Base-by-base conservation (phyloP, 2,888 invertebrate species). In the Ligdia adustata region DNA sequence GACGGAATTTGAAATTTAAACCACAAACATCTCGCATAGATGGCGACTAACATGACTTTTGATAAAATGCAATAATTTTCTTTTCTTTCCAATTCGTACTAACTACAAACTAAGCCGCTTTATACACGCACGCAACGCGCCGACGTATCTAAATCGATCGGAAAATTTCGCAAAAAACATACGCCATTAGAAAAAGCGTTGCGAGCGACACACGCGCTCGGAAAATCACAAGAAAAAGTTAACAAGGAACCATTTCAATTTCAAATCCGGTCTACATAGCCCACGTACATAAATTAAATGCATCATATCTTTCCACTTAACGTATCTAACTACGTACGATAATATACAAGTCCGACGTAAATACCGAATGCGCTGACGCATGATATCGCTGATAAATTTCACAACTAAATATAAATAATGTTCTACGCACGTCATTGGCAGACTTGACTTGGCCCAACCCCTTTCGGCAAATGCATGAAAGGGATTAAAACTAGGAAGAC, bases 291-390 rank as follows among this genome's bases (percentile, higher is more conserved):
- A 83, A 85, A 87, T 83, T 87, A 88, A 88, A 89, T 87, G 88
- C 88, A 84, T 80, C 76, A 66, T 72, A 79, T 70, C 68, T n/a
- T n/a, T 69, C 72, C 81, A 72, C 86, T 81, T 86, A 84, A 74
- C 79, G 78, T 87, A 62, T 79, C 88, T 89, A 89, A 79, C 88
- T 89, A 88, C 83, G 70, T 89, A 88, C 83, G 70, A 50, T 58
- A 53, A 77, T 82, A 82, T 82, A 86, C 77, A 84, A 83, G 75
- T 83, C 79, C 82, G 63, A 72, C 64, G 58, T 60, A 69, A 79
- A 85, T 83, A 22, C 22, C 6, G 6, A 7, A 56, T 63, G 46
- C 69, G 55, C 66, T 54, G 68, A 60, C 75, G 69, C 66, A 55
- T n/a, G n/a, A n/a, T 69, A 65, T 71, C 61, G 57, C n/a, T n/a